A percentile compares a stretch with the other conserved stretches of the same genome.
Evolutionary conservation across 1,140 invertebrate genomes (phyloP).

Genomic region (Phymorhynchus buccinoides): DNA sequence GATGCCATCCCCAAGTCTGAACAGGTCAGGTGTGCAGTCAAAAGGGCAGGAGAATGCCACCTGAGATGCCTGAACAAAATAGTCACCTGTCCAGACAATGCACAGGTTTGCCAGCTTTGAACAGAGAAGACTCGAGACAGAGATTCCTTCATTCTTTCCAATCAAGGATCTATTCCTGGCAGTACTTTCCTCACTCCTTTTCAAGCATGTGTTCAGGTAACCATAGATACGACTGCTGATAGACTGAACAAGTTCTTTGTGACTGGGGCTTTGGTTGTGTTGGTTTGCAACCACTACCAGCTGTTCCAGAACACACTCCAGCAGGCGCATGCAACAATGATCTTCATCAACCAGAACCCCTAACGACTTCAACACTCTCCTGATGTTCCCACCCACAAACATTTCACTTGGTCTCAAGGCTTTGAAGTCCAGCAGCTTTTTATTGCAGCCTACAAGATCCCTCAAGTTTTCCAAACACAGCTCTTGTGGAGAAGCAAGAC

Average conservation of each 20-base stretch:
- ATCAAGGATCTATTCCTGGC: background rate
- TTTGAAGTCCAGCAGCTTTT: conserved; percentile 34
- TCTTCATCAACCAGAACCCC: background rate
- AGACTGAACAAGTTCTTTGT: background rate
- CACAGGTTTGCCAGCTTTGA: conserved; percentile 1
- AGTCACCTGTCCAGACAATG: conserved; percentile 34
- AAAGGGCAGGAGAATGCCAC: conserved; percentile 41
- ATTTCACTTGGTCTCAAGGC: background rate
- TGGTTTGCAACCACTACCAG: background rate
- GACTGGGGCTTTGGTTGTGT: background rate
- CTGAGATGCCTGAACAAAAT: conserved; percentile 40
- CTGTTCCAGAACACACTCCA: background rate
- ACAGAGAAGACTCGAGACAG: background rate
- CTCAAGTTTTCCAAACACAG: conserved; percentile 25
- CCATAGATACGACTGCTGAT: background rate
- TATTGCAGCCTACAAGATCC: conserved; percentile 22
- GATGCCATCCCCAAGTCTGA: conserved; percentile 26
- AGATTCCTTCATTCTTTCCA: background rate
- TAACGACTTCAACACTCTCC: background rate
- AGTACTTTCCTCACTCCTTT: background rate
- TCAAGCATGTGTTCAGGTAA: conserved; percentile 12
- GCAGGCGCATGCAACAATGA: background rate
- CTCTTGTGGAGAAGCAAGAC: conserved; percentile 4
- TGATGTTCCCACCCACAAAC: background rate
- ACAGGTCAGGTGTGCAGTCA: conserved; percentile 52